phyloP scores from a whole-genome alignment of 2,113 vertebrate species.

The Orcinus orca region DNA sequence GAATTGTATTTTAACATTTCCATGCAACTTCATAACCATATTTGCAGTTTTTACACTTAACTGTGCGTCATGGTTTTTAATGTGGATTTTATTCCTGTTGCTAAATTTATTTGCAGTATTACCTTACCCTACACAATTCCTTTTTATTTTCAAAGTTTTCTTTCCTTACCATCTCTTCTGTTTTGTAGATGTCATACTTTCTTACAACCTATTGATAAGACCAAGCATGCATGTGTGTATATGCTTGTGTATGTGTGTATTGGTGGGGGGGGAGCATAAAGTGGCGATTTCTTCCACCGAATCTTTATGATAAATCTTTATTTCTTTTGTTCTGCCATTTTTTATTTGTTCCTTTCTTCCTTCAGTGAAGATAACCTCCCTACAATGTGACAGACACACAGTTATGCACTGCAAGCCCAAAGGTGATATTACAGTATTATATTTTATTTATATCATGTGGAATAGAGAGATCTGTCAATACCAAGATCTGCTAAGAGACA shows the following conservation, averaged over 20 bases:
- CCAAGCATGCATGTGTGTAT: not conserved
- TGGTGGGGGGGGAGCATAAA: fast-evolving
- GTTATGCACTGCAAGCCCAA: not conserved
- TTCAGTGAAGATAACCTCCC: not conserved
- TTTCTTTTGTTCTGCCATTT: too few relatives aligned
- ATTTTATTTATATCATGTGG: not conserved
- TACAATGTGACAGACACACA: not conserved
- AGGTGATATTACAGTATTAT: not conserved
- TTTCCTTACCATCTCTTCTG: not conserved
- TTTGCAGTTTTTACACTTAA: not conserved
- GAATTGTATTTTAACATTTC: not conserved
- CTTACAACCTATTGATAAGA: not conserved
- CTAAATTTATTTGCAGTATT: not conserved
- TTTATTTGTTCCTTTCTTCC: not conserved
- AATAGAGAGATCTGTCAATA: not conserved
- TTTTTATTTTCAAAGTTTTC: not conserved
- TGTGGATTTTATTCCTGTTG: not conserved
- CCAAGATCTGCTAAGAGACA: not conserved
- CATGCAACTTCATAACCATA: not conserved
- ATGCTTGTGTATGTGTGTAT: not conserved
- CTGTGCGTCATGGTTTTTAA: not conserved
- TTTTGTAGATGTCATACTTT: not conserved
- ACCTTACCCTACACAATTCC: not conserved
- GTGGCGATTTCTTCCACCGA: not conserved
- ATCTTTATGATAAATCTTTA: not conserved